phyloP scores from a whole-genome alignment of 1,140 invertebrate species.

The Polyergus mexicanus region DNA sequence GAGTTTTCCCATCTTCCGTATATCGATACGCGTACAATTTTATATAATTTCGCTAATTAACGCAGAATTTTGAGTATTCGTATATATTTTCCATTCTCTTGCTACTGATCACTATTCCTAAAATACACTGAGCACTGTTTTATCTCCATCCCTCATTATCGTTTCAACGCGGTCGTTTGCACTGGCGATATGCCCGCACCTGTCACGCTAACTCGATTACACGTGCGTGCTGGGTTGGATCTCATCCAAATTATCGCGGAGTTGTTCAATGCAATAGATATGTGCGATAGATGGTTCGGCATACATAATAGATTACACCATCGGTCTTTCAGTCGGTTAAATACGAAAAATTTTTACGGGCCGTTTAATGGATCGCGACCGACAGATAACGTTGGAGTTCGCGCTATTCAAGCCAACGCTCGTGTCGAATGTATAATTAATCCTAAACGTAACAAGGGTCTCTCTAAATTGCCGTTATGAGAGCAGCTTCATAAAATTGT shows the following conservation, averaged over 20 bases:
- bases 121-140: constrained; percentile 37
- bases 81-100: not conserved
- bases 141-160: constrained; percentile 73
- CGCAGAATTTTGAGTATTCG: constrained; percentile 43
- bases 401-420: not conserved
- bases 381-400: not conserved
- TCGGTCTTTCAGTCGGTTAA: constrained; percentile 12
- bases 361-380: constrained; percentile 29
- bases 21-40: constrained; percentile 42
- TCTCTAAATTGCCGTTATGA: constrained; percentile 34
- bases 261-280: constrained; percentile 53
- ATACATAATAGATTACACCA: constrained; percentile 61
- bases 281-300: constrained; percentile 56
- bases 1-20: constrained; percentile 56
- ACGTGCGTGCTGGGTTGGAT: not conserved
- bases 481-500: constrained; percentile 33
- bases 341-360: constrained; percentile 25
- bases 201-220: constrained; percentile 60
- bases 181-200: constrained; percentile 56
- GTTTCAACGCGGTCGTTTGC: constrained; percentile 62
- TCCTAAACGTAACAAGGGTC: constrained; percentile 7
- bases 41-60: constrained; percentile 61
- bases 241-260: constrained; percentile 33
- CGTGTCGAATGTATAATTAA: constrained; percentile 48
- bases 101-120: not conserved